Conservation (phyloP, 2,113 vertebrate species). For the Oncorhynchus tshawytscha region DNA sequence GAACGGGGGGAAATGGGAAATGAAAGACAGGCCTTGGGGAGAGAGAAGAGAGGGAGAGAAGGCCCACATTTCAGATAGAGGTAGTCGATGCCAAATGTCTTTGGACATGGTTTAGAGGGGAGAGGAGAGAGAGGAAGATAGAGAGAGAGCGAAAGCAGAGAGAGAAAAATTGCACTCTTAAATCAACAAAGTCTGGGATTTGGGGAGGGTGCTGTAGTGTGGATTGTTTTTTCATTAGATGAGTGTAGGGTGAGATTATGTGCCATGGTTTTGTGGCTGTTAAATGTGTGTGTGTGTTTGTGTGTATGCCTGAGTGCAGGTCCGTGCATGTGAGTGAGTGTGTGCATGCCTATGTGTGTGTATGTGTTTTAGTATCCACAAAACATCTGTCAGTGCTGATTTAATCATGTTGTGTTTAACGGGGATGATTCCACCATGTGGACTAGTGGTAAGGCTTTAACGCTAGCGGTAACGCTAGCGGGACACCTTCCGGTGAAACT, state of each 20-base stretch:
- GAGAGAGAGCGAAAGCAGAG: too few species aligned
- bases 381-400: too few species aligned
- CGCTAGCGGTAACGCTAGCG: too few species aligned
- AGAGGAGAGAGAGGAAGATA: neutral
- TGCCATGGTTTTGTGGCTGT: neutral
- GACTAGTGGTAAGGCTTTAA: too few species aligned
- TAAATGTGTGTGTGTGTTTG: neutral
- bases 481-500: too few species aligned
- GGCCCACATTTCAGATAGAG: neutral
- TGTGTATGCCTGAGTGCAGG: neutral
- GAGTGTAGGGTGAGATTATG: neutral
- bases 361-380: neutral
- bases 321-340: neutral
- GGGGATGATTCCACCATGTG: too few species aligned
- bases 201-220: neutral
- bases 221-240: conserved; percentile 5
- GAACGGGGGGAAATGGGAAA: too few species aligned
- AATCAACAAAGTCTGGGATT: conserved; percentile 1
- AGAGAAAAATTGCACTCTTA: neutral
- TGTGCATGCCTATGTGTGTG: neutral
- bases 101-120: too few species aligned
- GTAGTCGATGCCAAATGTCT: too few species aligned
- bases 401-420: conserved; percentile 2
- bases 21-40: neutral
- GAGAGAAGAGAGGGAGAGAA: neutral